Evolutionary conservation across 2,797 vertebrate genomes (phyloP).

Genomic region (Epinephelus coioides): DNA sequence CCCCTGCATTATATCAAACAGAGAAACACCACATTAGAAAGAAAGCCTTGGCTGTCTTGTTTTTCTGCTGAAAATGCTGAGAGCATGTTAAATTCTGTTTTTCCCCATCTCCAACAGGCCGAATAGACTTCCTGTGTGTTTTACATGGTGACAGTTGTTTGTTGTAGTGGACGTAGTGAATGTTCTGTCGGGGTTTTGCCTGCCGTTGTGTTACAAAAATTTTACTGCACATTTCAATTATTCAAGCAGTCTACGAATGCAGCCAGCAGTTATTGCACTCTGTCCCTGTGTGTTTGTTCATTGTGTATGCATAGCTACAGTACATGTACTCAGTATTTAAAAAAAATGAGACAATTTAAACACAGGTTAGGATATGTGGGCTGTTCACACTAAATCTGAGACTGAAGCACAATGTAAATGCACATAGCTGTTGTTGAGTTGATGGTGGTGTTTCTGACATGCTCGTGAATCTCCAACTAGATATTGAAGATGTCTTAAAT

Average conservation of each 20-base stretch:
- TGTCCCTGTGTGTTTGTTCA: slow-evolving; percentile 56
- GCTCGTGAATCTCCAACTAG: slow-evolving; percentile 53
- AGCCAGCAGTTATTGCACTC: slow-evolving; percentile 29
- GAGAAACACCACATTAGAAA: background rate
- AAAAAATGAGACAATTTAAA: slow-evolving; percentile 31
- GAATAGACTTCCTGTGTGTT: slow-evolving; percentile 33
- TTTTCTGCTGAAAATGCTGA: slow-evolving; percentile 15
- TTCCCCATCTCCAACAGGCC: background rate
- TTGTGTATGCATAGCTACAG: slow-evolving; percentile 44
- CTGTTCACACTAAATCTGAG: slow-evolving; percentile 40
- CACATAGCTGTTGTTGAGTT: slow-evolving; percentile 59
- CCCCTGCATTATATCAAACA: background rate
- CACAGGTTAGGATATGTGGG: slow-evolving; percentile 52
- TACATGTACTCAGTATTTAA: slow-evolving; percentile 41
- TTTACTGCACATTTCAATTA: slow-evolving; percentile 48
- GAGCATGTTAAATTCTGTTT: slow-evolving; percentile 23
- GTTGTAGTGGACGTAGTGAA: slow-evolving; percentile 54
- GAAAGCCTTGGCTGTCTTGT: slow-evolving; percentile 13
- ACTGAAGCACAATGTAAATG: slow-evolving; percentile 75
- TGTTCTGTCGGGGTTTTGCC: slow-evolving; percentile 30
- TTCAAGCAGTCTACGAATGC: slow-evolving; percentile 20
- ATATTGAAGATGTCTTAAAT: slow-evolving; percentile 43
- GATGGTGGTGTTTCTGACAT: slow-evolving; percentile 55
- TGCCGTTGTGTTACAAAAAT: slow-evolving; percentile 40
- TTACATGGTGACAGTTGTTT: slow-evolving; percentile 50